phyloP scores from a whole-genome alignment of 2,113 vertebrate species.

The Phalacrocorax carbo region DNA sequence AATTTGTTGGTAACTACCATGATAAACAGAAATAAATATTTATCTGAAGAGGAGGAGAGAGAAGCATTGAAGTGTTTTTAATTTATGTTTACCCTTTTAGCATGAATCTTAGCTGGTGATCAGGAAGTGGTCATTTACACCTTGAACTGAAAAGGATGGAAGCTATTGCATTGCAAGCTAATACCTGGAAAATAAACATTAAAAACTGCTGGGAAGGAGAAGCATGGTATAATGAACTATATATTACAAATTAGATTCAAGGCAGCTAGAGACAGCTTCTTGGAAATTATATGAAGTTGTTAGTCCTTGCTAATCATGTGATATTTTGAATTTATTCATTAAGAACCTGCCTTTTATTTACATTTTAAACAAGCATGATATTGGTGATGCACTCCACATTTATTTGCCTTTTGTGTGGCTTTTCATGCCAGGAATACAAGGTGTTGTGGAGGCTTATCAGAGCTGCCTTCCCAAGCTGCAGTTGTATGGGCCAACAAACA shows the following conservation, averaged over 20 bases:
- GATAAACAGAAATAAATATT: background rate
- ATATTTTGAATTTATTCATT: background rate
- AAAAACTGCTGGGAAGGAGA: background rate
- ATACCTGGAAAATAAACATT: background rate
- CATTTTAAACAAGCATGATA: background rate
- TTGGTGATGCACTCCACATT: background rate
- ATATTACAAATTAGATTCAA: background rate
- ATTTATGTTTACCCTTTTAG: background rate
- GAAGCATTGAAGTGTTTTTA: background rate
- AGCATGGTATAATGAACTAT: background rate
- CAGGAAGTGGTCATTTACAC: background rate
- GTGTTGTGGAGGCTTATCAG: conserved; percentile 96
- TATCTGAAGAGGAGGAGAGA: background rate
- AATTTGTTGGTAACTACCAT: background rate
- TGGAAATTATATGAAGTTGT: background rate
- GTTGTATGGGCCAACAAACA: conserved; percentile 95
- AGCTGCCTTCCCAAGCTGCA: conserved; percentile 95
- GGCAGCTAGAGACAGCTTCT: background rate
- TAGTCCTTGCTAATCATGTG: background rate
- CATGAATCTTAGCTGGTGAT: background rate
- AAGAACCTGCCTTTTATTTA: background rate
- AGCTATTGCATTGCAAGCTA: background rate
- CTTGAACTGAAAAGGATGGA: background rate
- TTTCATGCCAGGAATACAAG: conserved; percentile 86
- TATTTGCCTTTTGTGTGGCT: background rate